phyloP scores from a whole-genome alignment of 2,888 invertebrate genomes.

The Lacanobia oleracea region DNA sequence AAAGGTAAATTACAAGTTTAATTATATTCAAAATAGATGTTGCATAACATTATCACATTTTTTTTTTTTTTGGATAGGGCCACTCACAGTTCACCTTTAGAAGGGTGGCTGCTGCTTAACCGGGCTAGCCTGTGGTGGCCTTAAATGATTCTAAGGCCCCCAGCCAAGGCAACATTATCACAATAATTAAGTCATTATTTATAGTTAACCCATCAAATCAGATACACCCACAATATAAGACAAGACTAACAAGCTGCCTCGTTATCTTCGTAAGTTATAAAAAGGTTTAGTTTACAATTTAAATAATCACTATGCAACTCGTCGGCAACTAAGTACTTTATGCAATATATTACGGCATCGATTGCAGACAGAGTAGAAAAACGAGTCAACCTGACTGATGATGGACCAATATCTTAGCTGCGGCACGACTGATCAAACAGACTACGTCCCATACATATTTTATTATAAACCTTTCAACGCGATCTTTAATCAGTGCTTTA shows the following conservation, averaged over 20 bases:
- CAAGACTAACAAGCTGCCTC: slow-evolving; percentile 49
- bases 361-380: slow-evolving; percentile 43
- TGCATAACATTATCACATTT: slow-evolving; percentile 16
- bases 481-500: slow-evolving; percentile 40
- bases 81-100: too few relatives aligned
- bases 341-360: slow-evolving; percentile 62
- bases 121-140: too few relatives aligned
- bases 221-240: slow-evolving; percentile 34
- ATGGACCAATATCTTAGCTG: slow-evolving; percentile 53
- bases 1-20: slow-evolving; percentile 9
- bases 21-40: slow-evolving; percentile 19
- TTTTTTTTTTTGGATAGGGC: too few relatives aligned
- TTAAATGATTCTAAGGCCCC: too few relatives aligned
- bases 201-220: slow-evolving; percentile 46
- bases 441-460: slow-evolving; percentile 28
- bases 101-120: too few relatives aligned
- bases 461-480: slow-evolving; percentile 25
- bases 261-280: slow-evolving; percentile 47
- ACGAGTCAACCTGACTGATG: slow-evolving; percentile 53
- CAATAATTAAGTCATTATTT: slow-evolving; percentile 48
- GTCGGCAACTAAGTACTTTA: slow-evolving; percentile 55
- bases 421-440: slow-evolving; percentile 39
- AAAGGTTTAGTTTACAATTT: slow-evolving; percentile 56
- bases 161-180: too few relatives aligned
- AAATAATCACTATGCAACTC: slow-evolving; percentile 52